Conservation (phyloP, 37 sponge, comb jelly and placozoan genomes). For the Amphimedon queenslandica region DNA sequence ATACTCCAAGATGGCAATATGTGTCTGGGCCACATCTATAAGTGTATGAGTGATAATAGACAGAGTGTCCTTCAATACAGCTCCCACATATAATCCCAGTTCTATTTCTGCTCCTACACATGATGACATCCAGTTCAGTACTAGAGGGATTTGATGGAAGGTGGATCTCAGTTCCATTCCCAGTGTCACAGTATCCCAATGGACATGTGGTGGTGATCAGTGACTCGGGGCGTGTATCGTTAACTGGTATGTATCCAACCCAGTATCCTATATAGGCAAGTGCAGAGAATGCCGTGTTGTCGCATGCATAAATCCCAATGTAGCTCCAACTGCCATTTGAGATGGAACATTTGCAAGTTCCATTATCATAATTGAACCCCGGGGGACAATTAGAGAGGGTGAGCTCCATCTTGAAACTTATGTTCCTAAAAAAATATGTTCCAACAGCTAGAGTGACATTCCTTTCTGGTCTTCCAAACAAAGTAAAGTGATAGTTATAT, state of each 20-base stretch:
- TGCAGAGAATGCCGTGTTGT: background rate
- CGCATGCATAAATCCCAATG: slow-evolving; percentile 6
- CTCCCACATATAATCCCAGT: slow-evolving; percentile 34
- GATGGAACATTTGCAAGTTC: slow-evolving; percentile 1
- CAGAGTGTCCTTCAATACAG: slow-evolving; percentile 15
- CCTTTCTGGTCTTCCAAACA: background rate
- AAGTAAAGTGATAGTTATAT: background rate
- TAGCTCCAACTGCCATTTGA: background rate
- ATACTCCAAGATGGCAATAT: slow-evolving; percentile 13
- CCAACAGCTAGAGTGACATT: background rate
- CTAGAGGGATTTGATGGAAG: background rate
- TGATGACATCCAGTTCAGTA: slow-evolving; percentile 4
- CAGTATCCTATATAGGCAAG: background rate
- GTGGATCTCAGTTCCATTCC: background rate
- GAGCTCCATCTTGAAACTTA: background rate
- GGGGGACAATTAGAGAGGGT: slow-evolving; percentile 8
- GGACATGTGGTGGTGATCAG: slow-evolving; percentile 28
- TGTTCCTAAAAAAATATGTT: background rate
- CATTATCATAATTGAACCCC: background rate
- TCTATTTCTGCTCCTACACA: slow-evolving; percentile 10
- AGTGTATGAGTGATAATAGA: slow-evolving; percentile 19
- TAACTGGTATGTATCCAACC: background rate
- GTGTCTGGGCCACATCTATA: slow-evolving; percentile 13
- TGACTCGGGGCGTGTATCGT: background rate
- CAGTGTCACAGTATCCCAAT: slow-evolving; percentile 10